Evolutionary conservation across 2,888 invertebrate species (phyloP).

Genomic region (Cepaea hortensis): DNA sequence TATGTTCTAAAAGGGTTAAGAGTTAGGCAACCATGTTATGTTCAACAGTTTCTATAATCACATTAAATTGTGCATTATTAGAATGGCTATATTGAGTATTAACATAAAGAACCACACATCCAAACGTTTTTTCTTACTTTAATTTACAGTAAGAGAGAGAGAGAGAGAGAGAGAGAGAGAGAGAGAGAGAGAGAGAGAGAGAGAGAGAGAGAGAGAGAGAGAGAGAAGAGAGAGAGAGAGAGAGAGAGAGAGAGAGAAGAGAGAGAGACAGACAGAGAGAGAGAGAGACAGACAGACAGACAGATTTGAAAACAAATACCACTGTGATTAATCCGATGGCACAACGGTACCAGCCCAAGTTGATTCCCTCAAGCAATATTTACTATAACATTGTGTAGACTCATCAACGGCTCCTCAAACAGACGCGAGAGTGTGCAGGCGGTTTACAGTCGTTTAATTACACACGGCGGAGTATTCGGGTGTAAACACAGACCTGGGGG

Average conservation of each 20-base stretch:
- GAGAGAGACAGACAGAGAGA: constrained; percentile 10
- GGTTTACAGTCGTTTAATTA: too few species aligned
- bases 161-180: not conserved
- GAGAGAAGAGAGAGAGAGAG: constrained; percentile 20
- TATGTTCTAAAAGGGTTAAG: too few species aligned
- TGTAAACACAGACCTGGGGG: too few species aligned
- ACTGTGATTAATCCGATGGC: not conserved
- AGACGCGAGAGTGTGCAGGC: too few species aligned
- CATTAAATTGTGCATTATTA: too few species aligned
- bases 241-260: constrained; percentile 23
- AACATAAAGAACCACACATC: too few species aligned
- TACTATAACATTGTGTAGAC: not conserved
- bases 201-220: constrained; percentile 31
- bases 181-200: constrained; percentile 23
- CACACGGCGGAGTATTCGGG: too few species aligned
- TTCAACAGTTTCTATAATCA: too few species aligned
- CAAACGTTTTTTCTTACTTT: too few species aligned
- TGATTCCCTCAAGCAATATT: not conserved
- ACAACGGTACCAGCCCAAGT: not conserved
- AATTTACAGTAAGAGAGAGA: not conserved
- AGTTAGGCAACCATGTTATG: too few species aligned
- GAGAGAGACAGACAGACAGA: constrained; percentile 18
- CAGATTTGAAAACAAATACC: not conserved
- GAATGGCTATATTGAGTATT: too few species aligned
- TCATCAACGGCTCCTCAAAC: too few species aligned